These are phyloP conservation scores for Teleiodes luculella DNA, from an alignment of 2,888 invertebrate genomes.

Conservation along the genomic window DNA sequence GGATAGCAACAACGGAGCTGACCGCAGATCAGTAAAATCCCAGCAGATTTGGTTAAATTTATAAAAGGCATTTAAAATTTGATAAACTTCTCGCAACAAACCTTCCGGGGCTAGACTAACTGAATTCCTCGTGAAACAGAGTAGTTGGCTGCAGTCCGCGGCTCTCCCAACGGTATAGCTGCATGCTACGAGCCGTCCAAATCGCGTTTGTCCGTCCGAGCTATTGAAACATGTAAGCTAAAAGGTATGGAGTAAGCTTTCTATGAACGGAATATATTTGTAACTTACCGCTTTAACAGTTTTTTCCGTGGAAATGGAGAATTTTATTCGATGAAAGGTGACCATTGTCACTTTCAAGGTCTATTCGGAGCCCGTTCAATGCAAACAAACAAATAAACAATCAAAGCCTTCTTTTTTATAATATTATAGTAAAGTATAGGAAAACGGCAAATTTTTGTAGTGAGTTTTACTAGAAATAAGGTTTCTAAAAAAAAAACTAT, in stretches of 20 bases:
- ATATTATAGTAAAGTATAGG: no score
- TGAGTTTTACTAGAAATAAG: no score
- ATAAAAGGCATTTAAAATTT: not conserved
- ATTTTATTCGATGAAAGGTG: no score
- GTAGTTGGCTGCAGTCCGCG: not conserved
- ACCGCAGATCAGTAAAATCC: not conserved
- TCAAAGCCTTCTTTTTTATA: no score
- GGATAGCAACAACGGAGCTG: not conserved
- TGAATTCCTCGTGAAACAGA: slow-evolving; percentile 4
- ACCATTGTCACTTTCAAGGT: no score
- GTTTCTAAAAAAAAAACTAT: no score
- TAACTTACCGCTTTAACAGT: no score
- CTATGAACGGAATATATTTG: not conserved
- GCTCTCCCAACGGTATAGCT: slow-evolving; percentile 7
- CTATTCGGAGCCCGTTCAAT: no score
- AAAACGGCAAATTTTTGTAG: no score
- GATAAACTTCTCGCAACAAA: not conserved
- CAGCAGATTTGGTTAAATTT: not conserved
- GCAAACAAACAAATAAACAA: no score
- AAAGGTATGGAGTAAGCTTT: not conserved
- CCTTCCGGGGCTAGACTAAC: slow-evolving; percentile 2
- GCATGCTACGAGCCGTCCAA: not conserved
- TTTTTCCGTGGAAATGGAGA: no score
- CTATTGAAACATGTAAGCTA: not conserved
- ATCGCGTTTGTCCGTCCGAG: not conserved